Percentiles rank a stretch among this genome's conserved stretches.
phyloP scores from a whole-genome alignment of 2,888 invertebrate species.

The Leptinotarsa tumamoca region DNA sequence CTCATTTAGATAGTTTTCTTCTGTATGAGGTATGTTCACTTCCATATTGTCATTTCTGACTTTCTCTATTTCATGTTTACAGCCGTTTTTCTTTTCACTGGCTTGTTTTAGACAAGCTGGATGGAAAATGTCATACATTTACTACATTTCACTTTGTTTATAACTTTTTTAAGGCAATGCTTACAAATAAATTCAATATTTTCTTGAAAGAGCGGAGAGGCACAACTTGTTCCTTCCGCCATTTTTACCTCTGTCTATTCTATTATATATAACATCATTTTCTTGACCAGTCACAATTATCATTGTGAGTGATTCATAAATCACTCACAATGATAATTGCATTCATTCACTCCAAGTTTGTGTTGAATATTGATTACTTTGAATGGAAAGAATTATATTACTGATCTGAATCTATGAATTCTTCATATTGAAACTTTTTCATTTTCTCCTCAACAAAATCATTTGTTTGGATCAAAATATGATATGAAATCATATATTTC shows the following conservation, averaged over 20 bases:
- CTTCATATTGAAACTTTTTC: no score
- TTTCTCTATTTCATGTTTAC: constrained; percentile 2
- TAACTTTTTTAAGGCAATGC: constrained; percentile 6
- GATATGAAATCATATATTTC: no score
- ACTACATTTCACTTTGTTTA: background rate
- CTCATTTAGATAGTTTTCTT: background rate
- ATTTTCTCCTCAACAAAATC: no score
- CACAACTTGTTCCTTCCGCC: background rate
- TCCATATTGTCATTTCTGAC: background rate
- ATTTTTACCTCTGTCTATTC: background rate
- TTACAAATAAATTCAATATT: background rate
- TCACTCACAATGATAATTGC: no score
- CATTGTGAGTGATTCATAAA: no score
- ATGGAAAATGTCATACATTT: constrained; percentile 4
- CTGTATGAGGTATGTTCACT: background rate
- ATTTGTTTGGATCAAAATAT: no score
- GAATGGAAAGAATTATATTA: no score
- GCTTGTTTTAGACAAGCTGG: background rate
- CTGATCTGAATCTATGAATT: no score
- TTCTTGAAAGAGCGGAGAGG: background rate
- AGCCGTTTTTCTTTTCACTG: background rate
- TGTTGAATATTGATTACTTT: no score
- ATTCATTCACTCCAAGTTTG: no score
- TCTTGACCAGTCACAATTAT: no score
- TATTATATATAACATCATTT: no score